These are phyloP conservation scores for Axinella damicornis DNA, from an alignment of 37 sponge, comb jelly and placozoan genomes.

Conservation along the genomic window DNA sequence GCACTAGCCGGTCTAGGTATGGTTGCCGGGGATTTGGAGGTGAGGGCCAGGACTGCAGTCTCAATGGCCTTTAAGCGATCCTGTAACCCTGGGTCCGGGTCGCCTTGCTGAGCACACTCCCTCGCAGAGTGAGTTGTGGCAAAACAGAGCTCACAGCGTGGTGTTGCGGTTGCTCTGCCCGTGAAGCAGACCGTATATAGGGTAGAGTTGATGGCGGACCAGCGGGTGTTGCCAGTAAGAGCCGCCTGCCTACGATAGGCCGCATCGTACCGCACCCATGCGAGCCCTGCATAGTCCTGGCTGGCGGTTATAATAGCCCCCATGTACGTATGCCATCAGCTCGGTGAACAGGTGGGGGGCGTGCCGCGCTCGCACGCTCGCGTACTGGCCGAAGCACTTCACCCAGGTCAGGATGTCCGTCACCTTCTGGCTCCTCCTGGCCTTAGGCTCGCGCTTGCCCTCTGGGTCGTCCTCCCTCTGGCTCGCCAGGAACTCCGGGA, in stretches of 20 bases:
- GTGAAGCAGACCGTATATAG: constrained; percentile 6
- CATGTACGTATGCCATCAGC: constrained; percentile 43
- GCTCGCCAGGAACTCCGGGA: not conserved
- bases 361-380: not conserved
- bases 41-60: not conserved
- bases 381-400: constrained; percentile 13
- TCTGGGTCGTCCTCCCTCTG: not conserved
- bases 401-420: constrained; percentile 21
- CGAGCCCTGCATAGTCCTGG: constrained; percentile 39
- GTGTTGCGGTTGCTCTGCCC: not conserved
- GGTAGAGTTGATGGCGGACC: constrained; percentile 23
- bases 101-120: constrained; percentile 22
- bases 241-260: constrained; percentile 42
- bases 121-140: not conserved
- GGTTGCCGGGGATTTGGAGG: not conserved
- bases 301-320: constrained; percentile 3
- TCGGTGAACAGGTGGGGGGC: constrained; percentile 12
- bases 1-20: no score
- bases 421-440: not conserved
- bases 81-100: constrained; percentile 4
- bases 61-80: constrained; percentile 16
- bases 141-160: constrained; percentile 8
- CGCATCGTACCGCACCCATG: constrained; percentile 41
- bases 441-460: not conserved
- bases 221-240: not conserved